A percentile compares a stretch with the other conserved stretches of the same genome.
Conservation (phyloP, 2,113 vertebrate genomes). For the Aramus guarauna region DNA sequence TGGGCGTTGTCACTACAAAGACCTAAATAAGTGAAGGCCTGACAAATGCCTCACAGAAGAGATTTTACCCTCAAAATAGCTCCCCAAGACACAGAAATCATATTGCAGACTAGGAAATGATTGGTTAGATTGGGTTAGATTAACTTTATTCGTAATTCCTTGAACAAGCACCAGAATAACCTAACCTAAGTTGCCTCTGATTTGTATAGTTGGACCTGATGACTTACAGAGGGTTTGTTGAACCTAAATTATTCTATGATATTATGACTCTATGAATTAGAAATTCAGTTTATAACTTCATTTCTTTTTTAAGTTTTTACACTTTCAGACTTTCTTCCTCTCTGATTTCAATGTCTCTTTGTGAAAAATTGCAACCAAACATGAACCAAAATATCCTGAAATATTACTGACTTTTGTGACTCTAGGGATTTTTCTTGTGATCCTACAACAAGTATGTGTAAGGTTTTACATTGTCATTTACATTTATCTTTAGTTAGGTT, state of each 20-base stretch:
- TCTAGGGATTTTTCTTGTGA: neutral
- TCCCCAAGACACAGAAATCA: neutral
- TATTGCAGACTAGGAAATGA: neutral
- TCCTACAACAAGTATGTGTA: neutral
- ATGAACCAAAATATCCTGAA: neutral
- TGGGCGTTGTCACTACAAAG: neutral
- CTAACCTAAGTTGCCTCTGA: neutral
- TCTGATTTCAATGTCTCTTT: neutral
- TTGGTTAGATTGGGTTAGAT: neutral
- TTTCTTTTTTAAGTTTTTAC: neutral
- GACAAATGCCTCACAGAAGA: neutral
- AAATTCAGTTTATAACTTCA: neutral
- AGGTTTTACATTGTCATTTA: neutral
- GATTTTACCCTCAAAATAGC: neutral
- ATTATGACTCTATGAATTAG: neutral
- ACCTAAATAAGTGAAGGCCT: neutral
- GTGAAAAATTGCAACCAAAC: neutral
- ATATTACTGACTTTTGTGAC: neutral
- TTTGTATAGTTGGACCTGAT: neutral
- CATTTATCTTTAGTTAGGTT: neutral
- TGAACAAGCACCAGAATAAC: neutral
- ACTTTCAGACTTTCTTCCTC: neutral
- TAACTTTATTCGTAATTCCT: neutral
- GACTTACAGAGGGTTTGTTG: neutral
- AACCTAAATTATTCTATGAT: neutral